Evolutionary conservation across 2,888 invertebrate species (phyloP), one percentile per base, ranked within the genome.

Genomic region (Amphipoea lucens): DNA sequence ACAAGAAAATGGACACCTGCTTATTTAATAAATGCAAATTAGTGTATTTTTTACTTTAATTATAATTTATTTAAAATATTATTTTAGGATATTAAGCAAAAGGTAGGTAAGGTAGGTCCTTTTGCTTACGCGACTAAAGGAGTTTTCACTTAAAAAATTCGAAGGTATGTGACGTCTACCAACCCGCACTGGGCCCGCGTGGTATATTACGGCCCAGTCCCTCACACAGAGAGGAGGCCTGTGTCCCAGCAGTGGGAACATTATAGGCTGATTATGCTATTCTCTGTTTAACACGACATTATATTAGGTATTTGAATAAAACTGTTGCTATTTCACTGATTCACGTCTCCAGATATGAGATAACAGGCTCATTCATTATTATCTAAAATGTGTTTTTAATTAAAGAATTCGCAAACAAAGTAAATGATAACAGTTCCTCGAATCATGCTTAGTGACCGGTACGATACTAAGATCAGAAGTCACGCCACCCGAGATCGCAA

Each of bases 401-500:
- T 40, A 57, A 87, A 84, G 42, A 84, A 70, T 69, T 79, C 67
- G 62, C 78, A 60, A 86, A 88, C 80, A 81, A 69, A 69, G 51
- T 67, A 36, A 62, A 66, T 76, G 82, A 85, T 87, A 87, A 85
- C 45, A 68, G 57, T 69, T 70, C 72, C n/a, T 57, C 78, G 81
- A 65, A 79, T 63, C 36, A 70, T 74, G 60, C 79, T 68, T 57
- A 73, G 45, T 78, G 78, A 82, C 79, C 79, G 45, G 42, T 73
- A 76, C 57, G 78, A 82, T 82, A 83, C 66, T 51, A 63, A 82
- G 86, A 82, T 83, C 85, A 85, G 81, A 79, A 85, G 82, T 81
- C 77, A 83, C 85, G 79, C 83, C 85, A 88, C 83, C 88, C 77
- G 79, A 91, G 90, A 89, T 87, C 91, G 80, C 91, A 89, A 91